Evolutionary conservation across 2,888 invertebrate genomes (phyloP).

Genomic region (Crossocerus cetratus): DNA sequence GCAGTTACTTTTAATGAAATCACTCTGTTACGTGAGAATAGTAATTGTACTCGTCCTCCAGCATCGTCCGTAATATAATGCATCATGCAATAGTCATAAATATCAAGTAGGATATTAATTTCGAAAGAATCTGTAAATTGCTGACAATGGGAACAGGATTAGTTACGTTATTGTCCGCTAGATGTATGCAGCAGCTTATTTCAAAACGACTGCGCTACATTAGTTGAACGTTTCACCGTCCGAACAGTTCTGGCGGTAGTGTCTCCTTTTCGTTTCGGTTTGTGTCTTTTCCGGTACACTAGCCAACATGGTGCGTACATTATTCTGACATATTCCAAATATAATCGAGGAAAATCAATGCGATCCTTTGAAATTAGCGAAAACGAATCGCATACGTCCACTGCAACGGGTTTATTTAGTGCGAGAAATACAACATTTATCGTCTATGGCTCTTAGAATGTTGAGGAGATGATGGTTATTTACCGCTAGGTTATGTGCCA

Average conservation of each 20-base stretch:
- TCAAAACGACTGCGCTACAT: neutral
- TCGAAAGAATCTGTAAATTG: no score
- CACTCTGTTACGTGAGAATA: no score
- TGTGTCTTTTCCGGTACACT: constrained; percentile 63
- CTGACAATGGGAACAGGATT: no score
- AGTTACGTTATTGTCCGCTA: neutral
- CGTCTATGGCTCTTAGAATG: neutral
- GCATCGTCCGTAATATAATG: no score
- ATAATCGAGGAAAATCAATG: constrained; percentile 54
- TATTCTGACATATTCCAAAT: constrained; percentile 44
- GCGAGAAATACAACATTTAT: constrained; percentile 20
- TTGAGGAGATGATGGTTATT: neutral
- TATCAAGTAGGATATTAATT: no score
- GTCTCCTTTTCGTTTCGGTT: constrained; percentile 44
- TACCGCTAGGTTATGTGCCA: constrained; percentile 39
- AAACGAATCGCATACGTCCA: neutral
- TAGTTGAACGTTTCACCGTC: constrained; percentile 20
- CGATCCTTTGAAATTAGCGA: constrained; percentile 44
- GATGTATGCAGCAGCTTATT: constrained; percentile 10
- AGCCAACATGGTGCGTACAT: constrained; percentile 68
- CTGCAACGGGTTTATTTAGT: neutral
- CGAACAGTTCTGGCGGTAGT: constrained; percentile 37
- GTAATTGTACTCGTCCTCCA: no score
- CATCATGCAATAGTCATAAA: no score
- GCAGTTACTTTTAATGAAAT: no score